Evolutionary conservation across 2,888 invertebrate species (phyloP).

Genomic region (Aphodius sticticus): DNA sequence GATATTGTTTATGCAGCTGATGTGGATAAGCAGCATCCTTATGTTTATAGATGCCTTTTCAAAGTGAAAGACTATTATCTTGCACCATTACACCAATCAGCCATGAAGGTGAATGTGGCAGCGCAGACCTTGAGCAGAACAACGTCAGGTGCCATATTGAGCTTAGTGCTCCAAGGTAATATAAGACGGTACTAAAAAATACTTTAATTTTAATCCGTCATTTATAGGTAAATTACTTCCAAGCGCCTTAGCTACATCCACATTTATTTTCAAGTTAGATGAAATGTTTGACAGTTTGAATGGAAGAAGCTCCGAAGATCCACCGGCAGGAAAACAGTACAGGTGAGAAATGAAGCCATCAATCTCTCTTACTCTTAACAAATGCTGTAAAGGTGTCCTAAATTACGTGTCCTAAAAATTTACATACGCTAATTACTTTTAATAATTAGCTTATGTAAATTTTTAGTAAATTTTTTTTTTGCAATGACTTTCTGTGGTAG

Average conservation of each 20-base stretch:
- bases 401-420: too few relatives aligned
- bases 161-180: neutral
- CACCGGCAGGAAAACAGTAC: neutral
- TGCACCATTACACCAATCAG: conserved; percentile 39
- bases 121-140: conserved; percentile 40
- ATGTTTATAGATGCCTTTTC: neutral
- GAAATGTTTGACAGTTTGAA: neutral
- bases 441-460: neutral
- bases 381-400: neutral
- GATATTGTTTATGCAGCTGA: neutral
- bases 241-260: neutral
- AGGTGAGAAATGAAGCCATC: neutral
- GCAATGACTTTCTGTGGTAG: neutral
- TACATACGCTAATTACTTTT: too few relatives aligned
- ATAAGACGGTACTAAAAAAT: neutral
- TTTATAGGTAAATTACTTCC: neutral
- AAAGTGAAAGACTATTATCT: conserved; percentile 38
- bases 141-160: neutral
- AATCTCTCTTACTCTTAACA: neutral
- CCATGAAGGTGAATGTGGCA: conserved; percentile 46
- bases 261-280: neutral
- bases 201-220: neutral
- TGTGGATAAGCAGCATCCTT: neutral
- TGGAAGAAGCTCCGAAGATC: neutral
- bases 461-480: too few relatives aligned